phyloP scores from a whole-genome alignment of 2,113 vertebrate species.

The Lichenostomus cassidix region DNA sequence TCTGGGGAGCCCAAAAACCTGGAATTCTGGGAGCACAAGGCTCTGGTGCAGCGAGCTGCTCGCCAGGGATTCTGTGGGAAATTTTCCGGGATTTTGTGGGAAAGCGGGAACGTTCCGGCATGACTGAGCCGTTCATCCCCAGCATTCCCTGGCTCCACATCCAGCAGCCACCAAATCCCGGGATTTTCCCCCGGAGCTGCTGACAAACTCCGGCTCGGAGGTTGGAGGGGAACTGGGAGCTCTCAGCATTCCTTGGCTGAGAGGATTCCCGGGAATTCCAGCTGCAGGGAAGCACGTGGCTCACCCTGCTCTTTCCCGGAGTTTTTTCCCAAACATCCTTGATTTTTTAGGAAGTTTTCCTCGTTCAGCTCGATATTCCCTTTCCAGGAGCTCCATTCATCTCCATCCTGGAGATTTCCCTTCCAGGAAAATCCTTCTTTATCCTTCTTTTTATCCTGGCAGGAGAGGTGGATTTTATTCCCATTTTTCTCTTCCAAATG shows the following conservation, averaged over 20 bases:
- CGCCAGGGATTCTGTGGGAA: background rate
- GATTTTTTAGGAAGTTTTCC: background rate
- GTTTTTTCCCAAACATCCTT: background rate
- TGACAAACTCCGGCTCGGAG: background rate
- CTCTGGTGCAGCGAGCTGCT: background rate
- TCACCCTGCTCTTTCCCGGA: fast-evolving
- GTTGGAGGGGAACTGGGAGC: background rate
- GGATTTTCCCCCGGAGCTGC: background rate
- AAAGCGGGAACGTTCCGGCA: background rate
- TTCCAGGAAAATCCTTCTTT: background rate
- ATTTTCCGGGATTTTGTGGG: no score
- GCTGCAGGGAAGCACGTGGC: background rate
- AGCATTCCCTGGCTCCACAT: background rate
- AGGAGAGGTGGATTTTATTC: background rate
- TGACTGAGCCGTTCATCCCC: background rate
- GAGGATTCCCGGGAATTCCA: background rate
- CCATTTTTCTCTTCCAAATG: background rate
- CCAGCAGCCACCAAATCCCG: background rate
- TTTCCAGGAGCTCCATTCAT: background rate
- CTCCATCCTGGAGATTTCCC: background rate
- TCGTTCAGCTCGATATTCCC: background rate
- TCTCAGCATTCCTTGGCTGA: background rate
- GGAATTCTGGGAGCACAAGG: background rate
- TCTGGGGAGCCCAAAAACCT: background rate
- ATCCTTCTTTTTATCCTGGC: background rate